phyloP scores from a whole-genome alignment of 1,140 invertebrate genomes.

The Theocolax elegans region DNA sequence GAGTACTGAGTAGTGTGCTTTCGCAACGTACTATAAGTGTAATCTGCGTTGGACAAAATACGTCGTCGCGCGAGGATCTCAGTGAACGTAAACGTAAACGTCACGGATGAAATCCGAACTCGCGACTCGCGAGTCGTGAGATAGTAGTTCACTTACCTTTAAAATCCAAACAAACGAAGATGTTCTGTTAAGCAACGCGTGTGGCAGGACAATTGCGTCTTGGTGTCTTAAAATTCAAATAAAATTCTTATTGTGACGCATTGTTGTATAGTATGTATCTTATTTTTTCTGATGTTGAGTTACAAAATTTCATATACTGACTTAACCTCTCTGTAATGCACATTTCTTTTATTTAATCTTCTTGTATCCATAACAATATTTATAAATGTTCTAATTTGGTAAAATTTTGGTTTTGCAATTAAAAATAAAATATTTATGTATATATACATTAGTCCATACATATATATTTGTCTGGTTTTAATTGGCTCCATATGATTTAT shows the following conservation, averaged over 20 bases:
- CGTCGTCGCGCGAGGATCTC: neutral
- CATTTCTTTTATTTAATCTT: slow-evolving; percentile 22
- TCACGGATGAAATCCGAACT: slow-evolving; percentile 2
- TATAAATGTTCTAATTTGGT: too few species aligned
- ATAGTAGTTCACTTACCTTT: neutral
- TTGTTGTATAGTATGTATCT: neutral
- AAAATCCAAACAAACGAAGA: slow-evolving; percentile 12
- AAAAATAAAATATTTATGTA: too few species aligned
- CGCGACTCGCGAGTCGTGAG: neutral
- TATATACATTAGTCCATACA: too few species aligned
- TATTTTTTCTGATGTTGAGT: neutral
- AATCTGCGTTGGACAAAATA: neutral
- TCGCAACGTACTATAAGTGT: too few species aligned
- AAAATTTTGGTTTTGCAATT: too few species aligned
- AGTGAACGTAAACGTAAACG: slow-evolving; percentile 5
- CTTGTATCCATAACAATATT: neutral
- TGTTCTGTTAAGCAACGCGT: neutral
- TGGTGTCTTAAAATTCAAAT: neutral
- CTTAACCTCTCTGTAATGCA: slow-evolving; percentile 25
- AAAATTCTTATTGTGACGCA: neutral
- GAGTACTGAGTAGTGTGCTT: too few species aligned
- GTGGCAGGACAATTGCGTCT: neutral
- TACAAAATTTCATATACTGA: neutral
- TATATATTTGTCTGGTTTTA: too few species aligned
- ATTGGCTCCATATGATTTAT: too few species aligned